phyloP scores from a whole-genome alignment of 2,888 invertebrate species.

The Chloromyia formosa region DNA sequence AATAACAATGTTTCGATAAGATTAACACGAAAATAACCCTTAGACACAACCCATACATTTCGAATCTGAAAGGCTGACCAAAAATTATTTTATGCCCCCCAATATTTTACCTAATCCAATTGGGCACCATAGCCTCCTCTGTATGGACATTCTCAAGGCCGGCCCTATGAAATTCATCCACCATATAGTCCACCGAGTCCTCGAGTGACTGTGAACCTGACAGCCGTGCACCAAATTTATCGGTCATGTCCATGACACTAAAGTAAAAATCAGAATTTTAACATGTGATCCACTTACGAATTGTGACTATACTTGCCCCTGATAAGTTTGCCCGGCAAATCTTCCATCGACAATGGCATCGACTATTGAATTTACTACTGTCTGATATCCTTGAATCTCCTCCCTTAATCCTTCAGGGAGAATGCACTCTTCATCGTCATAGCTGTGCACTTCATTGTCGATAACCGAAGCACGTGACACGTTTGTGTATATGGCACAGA shows the following conservation, averaged over 20 bases:
- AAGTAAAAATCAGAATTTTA: conserved; percentile 31
- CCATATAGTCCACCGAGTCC: conserved; percentile 74
- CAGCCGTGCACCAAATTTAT: conserved; percentile 72
- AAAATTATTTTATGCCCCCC: too few relatives aligned
- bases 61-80: too few relatives aligned
- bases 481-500: conserved; percentile 21
- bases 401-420: conserved; percentile 65
- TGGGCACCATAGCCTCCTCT: conserved; percentile 71
- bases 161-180: conserved; percentile 61
- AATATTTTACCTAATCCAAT: conserved; percentile 66
- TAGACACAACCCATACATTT: too few relatives aligned
- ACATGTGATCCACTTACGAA: background rate
- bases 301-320: conserved; percentile 62
- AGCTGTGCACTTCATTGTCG: conserved; percentile 46
- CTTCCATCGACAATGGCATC: conserved; percentile 65
- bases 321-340: conserved; percentile 69
- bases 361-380: conserved; percentile 66
- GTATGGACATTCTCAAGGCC: conserved; percentile 75
- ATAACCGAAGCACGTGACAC: conserved; percentile 41
- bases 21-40: too few relatives aligned
- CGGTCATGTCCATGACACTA: conserved; percentile 65
- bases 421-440: conserved; percentile 51
- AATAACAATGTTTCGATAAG: too few relatives aligned
- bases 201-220: conserved; percentile 73
- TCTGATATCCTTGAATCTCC: conserved; percentile 70